phyloP scores from a whole-genome alignment of 2,888 invertebrate species.

The Chironomus riparius region DNA sequence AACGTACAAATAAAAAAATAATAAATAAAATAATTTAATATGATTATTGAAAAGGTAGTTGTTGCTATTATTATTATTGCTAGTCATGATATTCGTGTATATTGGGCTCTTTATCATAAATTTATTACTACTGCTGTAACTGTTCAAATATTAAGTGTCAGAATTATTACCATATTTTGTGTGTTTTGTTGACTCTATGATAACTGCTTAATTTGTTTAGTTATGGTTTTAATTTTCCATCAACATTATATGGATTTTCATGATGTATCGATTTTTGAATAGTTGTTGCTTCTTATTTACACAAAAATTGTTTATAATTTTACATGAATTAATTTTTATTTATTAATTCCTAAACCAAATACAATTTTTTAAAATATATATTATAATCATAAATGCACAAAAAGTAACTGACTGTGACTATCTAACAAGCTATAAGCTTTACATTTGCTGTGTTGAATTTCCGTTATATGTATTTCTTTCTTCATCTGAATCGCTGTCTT shows the following conservation, averaged over 20 bases:
- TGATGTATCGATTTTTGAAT: no score
- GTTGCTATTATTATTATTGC: neutral
- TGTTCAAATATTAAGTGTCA: slow-evolving; percentile 2
- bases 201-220: neutral
- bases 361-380: neutral
- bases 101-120: neutral
- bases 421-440: neutral
- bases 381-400: no score
- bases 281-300: no score
- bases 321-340: no score
- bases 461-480: slow-evolving; percentile 23
- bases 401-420: neutral
- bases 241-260: neutral
- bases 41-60: neutral
- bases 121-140: neutral
- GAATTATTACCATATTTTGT: neutral
- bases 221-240: neutral
- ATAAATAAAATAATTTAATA: neutral
- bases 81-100: neutral
- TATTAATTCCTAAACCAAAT: neutral
- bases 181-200: neutral
- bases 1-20: neutral
- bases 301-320: no score
- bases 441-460: slow-evolving; percentile 25
- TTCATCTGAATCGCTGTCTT: slow-evolving; percentile 18